Evolutionary conservation across 2,888 invertebrate species (phyloP), one percentile per base, ranked within the genome.

Genomic region (Polydrusus cervinus): DNA sequence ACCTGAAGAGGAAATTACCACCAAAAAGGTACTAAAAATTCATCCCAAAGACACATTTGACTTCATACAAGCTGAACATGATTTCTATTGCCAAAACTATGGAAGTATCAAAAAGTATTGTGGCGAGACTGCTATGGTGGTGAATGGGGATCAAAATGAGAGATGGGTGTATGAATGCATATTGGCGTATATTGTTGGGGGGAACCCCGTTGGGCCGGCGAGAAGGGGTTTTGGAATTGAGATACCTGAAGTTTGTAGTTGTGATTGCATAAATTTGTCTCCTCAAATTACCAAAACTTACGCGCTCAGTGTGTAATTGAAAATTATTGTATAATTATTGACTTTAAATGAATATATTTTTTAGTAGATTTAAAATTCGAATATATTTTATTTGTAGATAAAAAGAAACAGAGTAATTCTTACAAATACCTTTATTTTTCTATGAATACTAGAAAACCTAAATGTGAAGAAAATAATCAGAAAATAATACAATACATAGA

Each of bases 21-120:
- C n/a, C 38, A 69, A 79, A 0, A 84, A 85, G 74, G 69, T 79
- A 18, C 76, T 86, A 30, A 81, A 80, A 55, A 53, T 78, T 11
- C 87, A 87, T 79, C 87, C 87, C 1, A 86, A 83, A 76, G 86
- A 87, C 78, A 79, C 78, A 9, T 61, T 62, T 7, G 80, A 81
- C 40, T 62, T 85, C 38, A 77, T 87, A n/a, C 83, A 86, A 68
- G 85, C 86, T 0, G 87, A 87, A 82, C 78, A 86, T 57, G 80
- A 82, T 47, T 86, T 82, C 69, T 87, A 86, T 71, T 87, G 87
- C 73, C 83, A 85, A 75, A 82, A 86, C 78, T 87, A 87, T 78
- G 87, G 85, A 7, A 78, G 79, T n/a, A 62, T 87, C 40, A 82
- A 85, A 74, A 86, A 84, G 76, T 87, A 87, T 74, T 87, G 87